Evolutionary conservation across 2,113 vertebrate species (phyloP), one percentile per base, ranked within the genome.

Genomic region (Pseudorhombus dupliciocellatus): DNA sequence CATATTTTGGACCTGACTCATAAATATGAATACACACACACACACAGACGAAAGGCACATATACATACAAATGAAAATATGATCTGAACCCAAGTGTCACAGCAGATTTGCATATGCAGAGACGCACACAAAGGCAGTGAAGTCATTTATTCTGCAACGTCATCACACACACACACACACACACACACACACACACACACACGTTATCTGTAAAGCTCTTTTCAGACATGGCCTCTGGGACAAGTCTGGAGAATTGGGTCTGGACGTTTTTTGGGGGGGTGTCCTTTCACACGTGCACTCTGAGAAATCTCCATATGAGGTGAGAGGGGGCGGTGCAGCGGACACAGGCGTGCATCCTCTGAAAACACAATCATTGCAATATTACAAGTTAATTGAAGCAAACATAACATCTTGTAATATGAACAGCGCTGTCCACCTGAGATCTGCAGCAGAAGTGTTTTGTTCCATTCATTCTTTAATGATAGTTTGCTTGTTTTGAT

Each of bases 1-100:
- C 86, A 83, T 79, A 74, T 85, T 85, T 79, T 84, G 70, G 54
- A 76, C 48, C 57, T 34, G 64, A 70, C 68, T 66, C 79, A 86
- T 75, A 68, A 86, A 83, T 73, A 80, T 59, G 42, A 75, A 75
- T 22, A 40, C 50, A 46, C 15, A 44, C 42, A 73, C 66, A 56
- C 22, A 64, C 22, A 44, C 20, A 16, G 14, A 30, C 37, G 11
- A 5, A n/a, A 18, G 18, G 42, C 18, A 18, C 42, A 46, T 5
- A 57, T 68, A 69, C 55, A 55, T 25, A 54, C 10, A 44, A 7
- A 28, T 66, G 37, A 54, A 60, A 52, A 65, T 40, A 31, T 25
- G 51, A 65, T 69, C 37, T 77, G 66, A 28, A 66, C 67, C 67
- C 46, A 69, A 63, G 52, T n/a, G 7, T 63, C 40, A 63, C 7